Evolutionary conservation across 2,797 vertebrate species (phyloP).

Genomic region (Microctenopoma lineatum): DNA sequence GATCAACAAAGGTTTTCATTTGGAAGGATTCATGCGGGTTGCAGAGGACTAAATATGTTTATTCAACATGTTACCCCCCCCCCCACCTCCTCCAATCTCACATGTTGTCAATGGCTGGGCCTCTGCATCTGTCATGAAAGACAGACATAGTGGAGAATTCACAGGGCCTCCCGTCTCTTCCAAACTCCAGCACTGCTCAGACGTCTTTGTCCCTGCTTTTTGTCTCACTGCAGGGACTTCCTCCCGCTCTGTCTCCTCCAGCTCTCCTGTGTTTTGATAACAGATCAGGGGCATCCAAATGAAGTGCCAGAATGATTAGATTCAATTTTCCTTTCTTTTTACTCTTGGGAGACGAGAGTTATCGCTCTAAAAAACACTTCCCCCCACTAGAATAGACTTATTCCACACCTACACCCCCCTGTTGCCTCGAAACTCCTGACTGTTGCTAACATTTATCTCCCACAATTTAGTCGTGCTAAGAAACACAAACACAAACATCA

Average conservation of each 20-base stretch:
- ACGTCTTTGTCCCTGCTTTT: conserved; percentile 69
- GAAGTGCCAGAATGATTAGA: conserved; percentile 76
- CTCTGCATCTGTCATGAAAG: conserved; percentile 69
- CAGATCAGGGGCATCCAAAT: conserved; percentile 65
- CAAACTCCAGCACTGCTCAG: conserved; percentile 39
- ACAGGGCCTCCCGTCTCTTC: conserved; percentile 46
- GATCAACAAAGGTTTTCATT: conserved; percentile 69
- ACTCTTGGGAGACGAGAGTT: conserved; percentile 46
- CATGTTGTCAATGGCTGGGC: conserved; percentile 71
- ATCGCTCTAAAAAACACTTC: conserved; percentile 76
- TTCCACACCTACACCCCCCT: conserved; percentile 63
- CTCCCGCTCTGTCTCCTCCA: conserved; percentile 28
- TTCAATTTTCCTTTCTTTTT: conserved; percentile 67
- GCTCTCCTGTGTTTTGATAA: conserved; percentile 67
- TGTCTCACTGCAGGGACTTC: conserved; percentile 66
- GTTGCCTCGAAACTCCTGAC: conserved; percentile 28
- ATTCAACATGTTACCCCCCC: conserved; percentile 65
- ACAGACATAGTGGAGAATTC: conserved; percentile 62
- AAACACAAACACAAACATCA: conserved; percentile 8
- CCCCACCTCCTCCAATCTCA: conserved; percentile 12
- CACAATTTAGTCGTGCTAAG: conserved; percentile 38
- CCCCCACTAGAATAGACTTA: conserved; percentile 55
- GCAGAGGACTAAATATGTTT: conserved; percentile 71
- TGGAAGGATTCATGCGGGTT: conserved; percentile 42
- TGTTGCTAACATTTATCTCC: conserved; percentile 42